Base-by-base conservation (phyloP, 2,797 vertebrate species). In the Zalophus californianus region DNA sequence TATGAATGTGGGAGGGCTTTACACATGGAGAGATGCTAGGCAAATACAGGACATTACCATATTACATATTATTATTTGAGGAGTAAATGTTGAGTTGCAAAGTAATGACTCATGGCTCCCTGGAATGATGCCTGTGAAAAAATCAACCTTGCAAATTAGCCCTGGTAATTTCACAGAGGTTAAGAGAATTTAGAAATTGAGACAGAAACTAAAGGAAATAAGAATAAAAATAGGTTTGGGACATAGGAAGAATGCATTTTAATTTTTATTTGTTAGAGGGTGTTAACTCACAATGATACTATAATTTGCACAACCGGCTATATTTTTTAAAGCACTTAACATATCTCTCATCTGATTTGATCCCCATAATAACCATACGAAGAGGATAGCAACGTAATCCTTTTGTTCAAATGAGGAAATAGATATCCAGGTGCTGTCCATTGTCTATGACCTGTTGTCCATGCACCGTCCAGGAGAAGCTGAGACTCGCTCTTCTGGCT, bases 151-250 rank as follows among this genome's bases (percentile, higher is more conserved):
- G 72, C 18, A 68, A 54, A 75, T 44, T 29, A 41, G 27, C 32
- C 56, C 27, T 50, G 29, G 21, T 91, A 66, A 75, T 79, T 79
- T 91, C 77, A 70, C 5, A 15, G 23, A 62, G 73, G 35, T 54
- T 68, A 87, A 87, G 41, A 83, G 73, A 86, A 72, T 89, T 77
- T 70, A 38, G 68, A 86, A 66, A 77, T 56, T 12, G 70, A 91
- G 75, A 25, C 18, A 5, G 35, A 48, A 29, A 15, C 2, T 15
- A 50, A 50, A 58, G 29, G 21, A 91, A 91, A 80, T 18, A 9
- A 12, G 52, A 73, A 12, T 44, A 41, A 50, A 82, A 91, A 52
- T 41, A 73, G 44, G n/a, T 70, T 89, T 90, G 15, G 44, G 32
- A 27, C 23, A 62, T 14, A 66, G 35, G 21, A 73, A 25, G 68